Base-by-base conservation (phyloP, 2,888 invertebrate genomes). In the Zygothrica quintamaculata region DNA sequence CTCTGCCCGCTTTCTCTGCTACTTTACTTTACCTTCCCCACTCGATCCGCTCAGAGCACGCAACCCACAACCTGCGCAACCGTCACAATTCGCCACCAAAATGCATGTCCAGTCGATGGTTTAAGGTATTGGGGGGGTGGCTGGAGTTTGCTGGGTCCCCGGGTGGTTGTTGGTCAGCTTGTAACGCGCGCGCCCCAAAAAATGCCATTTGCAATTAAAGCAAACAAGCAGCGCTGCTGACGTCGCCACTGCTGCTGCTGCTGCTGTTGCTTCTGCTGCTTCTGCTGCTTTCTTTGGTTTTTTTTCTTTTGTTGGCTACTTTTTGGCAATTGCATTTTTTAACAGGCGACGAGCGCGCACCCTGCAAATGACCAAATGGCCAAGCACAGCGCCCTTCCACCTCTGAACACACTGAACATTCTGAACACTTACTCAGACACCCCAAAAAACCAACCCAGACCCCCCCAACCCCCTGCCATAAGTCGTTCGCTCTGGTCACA, bases 311-410 rank as follows among this genome's bases (percentile, higher is more conserved):
- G 80, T 65, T 59, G 70, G 70, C 80, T 87, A 86, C 87, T 87
- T 84, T 84, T 84, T 86, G 84, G 88, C 88, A 84, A 87, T 87
- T 87, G 84, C 88, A 84, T 84, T 84, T 87, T 80, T 87, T 86
- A 74, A 84, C 84, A 72, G 69, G 61, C 66, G 59, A 56, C 51
- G 65, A 18, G 48, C 50, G 60, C 60, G 57, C 71, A 71, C 71
- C 71, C 71, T 61, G 61, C 67, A 72, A 73, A 72, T 73, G 76
- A 34, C 37, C 76, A 72, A 73, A 65, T 44, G 51, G 50, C 39
- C 70, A 47, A 69, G 62, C 59, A 39, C 7, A 26, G 11, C 36
- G 15, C 34, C 26, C 33, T 9, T 11, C 5, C 9, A 9, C 11
- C n/a, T 29, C 9, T 9, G 9, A 29, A 3, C 51, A 13, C 37